These are phyloP conservation scores for Azorinus chamasolen DNA, from an alignment of 2,888 invertebrate genomes.

Conservation along the genomic window DNA sequence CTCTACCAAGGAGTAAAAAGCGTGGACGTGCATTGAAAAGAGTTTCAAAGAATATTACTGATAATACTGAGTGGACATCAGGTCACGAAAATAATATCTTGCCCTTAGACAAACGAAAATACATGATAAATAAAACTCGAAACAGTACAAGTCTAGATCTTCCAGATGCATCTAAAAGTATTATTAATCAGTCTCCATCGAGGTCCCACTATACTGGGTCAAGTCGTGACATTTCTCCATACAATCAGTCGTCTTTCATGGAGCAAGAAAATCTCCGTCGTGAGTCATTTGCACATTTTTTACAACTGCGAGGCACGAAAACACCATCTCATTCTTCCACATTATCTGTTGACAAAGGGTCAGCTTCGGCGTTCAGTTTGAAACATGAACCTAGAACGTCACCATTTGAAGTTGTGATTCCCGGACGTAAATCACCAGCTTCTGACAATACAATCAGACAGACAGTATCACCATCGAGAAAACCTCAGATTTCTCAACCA, in stretches of 20 bases:
- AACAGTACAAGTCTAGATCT: no score
- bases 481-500: no score
- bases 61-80: not conserved
- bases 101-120: constrained; percentile 65
- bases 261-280: constrained; percentile 21
- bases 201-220: not conserved
- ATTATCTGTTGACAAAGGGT: constrained; percentile 1
- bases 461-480: no score
- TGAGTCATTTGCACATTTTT: constrained; percentile 45
- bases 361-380: no score
- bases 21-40: constrained; percentile 39
- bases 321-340: constrained; percentile 30
- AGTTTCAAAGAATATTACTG: not conserved
- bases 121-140: constrained; percentile 46
- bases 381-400: not conserved
- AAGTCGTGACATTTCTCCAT: constrained; percentile 17
- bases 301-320: constrained; percentile 36
- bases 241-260: constrained; percentile 1
- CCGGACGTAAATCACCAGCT: not conserved
- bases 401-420: constrained; percentile 1
- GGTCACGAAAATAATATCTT: constrained; percentile 21
- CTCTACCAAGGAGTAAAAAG: constrained; percentile 37
- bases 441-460: no score
- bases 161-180: no score
- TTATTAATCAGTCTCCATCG: no score